A percentile compares a stretch with the other conserved stretches of the same genome.
These are phyloP conservation scores for Achatina immaculata DNA, from an alignment of 1,140 invertebrate species.

Conservation along the genomic window DNA sequence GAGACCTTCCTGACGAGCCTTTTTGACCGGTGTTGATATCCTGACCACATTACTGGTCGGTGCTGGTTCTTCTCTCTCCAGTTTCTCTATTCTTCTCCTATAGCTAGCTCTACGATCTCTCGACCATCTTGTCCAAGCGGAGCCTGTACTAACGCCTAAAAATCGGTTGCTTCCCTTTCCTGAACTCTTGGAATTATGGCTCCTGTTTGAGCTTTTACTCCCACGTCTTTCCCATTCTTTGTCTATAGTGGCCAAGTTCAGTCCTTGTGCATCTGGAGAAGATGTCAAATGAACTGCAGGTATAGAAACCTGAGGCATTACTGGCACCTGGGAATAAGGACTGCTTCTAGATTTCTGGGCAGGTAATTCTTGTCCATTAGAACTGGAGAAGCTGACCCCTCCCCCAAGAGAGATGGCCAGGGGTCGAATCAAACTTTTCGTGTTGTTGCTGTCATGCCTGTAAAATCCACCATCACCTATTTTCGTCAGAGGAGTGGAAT, in stretches of 20 bases:
- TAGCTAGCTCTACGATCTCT: constrained; percentile 61
- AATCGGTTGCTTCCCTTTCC: constrained; percentile 41
- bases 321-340: constrained; percentile 24
- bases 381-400: background rate
- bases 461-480: background rate
- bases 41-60: constrained; percentile 52
- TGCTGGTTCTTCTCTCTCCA: constrained; percentile 50
- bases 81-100: constrained; percentile 56
- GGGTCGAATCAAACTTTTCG: background rate
- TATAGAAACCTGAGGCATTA: background rate
- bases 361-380: background rate
- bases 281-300: constrained; percentile 28
- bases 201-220: constrained; percentile 46
- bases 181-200: constrained; percentile 41
- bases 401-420: background rate
- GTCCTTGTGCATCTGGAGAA: constrained; percentile 32
- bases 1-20: constrained; percentile 66
- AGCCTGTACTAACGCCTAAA: constrained; percentile 54
- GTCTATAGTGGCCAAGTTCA: constrained; percentile 53
- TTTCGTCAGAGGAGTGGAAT: background rate
- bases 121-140: constrained; percentile 68
- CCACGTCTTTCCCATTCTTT: constrained; percentile 54
- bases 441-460: background rate
- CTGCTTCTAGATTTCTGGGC: background rate
- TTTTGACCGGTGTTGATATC: constrained; percentile 67